These are phyloP conservation scores for Gallinago solitaria DNA, from an alignment of 2,797 vertebrate species.

Conservation along the genomic window DNA sequence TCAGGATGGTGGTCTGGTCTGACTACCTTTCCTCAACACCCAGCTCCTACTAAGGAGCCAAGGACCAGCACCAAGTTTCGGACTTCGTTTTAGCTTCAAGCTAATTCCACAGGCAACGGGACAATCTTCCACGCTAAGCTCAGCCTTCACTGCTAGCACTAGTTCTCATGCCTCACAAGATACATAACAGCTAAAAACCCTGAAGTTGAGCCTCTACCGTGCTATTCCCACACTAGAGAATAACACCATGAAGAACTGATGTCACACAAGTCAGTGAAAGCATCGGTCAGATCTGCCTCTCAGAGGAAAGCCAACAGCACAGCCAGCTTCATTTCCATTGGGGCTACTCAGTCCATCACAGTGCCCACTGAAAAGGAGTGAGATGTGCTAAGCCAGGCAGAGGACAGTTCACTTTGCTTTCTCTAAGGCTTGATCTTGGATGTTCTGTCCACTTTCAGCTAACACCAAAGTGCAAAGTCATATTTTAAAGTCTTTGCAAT, in stretches of 20 bases:
- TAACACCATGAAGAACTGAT: background rate
- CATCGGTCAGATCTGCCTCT: background rate
- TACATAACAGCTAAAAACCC: fast-evolving
- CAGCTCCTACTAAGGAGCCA: background rate
- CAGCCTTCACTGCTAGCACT: background rate
- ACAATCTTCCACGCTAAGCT: background rate
- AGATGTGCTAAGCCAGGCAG: background rate
- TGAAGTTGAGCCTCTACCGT: background rate
- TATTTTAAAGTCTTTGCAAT: background rate
- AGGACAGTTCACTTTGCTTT: background rate
- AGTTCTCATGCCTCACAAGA: background rate
- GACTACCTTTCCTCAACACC: background rate
- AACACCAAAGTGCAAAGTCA: background rate
- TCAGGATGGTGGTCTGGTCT: background rate
- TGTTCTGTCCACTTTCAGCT: background rate
- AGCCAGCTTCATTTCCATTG: background rate
- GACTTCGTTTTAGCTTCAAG: background rate
- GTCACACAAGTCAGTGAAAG: background rate
- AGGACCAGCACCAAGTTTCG: background rate
- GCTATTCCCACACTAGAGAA: background rate
- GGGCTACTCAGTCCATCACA: background rate
- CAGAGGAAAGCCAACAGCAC: background rate
- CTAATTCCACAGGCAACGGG: background rate
- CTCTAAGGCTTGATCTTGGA: background rate
- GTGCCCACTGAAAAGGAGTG: fast-evolving